These are phyloP conservation scores for Porphyrio hochstetteri DNA, from an alignment of 2,113 vertebrate genomes.

Conservation along the genomic window DNA sequence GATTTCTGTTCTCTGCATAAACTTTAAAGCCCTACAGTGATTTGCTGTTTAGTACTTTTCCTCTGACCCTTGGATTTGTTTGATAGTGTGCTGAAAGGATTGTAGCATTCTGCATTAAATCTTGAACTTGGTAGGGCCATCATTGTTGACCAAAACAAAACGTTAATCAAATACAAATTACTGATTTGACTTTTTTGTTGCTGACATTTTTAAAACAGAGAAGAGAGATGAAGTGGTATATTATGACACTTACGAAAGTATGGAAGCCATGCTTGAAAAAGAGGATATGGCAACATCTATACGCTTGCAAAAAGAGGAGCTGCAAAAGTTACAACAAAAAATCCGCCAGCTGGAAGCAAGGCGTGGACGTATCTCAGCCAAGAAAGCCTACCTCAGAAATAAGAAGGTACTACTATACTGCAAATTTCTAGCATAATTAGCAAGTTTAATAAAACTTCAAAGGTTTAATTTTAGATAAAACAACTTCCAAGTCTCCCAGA, in stretches of 20 bases:
- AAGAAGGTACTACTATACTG: constrained; percentile 85
- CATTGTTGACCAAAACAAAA: neutral
- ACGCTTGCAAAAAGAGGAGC: constrained; percentile 84
- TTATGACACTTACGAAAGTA: constrained; percentile 95
- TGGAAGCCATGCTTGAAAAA: constrained; percentile 92
- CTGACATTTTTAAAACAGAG: constrained; percentile 70
- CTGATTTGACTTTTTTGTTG: neutral
- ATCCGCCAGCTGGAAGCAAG: constrained; percentile 93
- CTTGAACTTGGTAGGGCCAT: neutral
- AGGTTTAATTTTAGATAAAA: neutral
- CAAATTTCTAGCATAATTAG: neutral
- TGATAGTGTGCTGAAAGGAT: neutral
- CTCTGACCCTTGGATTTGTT: neutral
- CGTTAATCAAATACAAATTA: neutral
- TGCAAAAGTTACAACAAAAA: constrained; percentile 88
- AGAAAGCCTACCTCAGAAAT: constrained; percentile 99
- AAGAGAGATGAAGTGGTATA: constrained; percentile 94
- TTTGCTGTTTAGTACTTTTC: neutral
- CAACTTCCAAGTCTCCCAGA: neutral
- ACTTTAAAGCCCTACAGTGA: neutral
- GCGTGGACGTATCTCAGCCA: constrained; percentile 93
- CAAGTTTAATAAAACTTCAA: neutral
- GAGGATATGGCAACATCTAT: constrained; percentile 77
- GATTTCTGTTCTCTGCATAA: neutral
- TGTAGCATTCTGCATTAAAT: neutral